Base-by-base conservation (phyloP, 2,888 invertebrate species). In the Philopedon plagiatum region DNA sequence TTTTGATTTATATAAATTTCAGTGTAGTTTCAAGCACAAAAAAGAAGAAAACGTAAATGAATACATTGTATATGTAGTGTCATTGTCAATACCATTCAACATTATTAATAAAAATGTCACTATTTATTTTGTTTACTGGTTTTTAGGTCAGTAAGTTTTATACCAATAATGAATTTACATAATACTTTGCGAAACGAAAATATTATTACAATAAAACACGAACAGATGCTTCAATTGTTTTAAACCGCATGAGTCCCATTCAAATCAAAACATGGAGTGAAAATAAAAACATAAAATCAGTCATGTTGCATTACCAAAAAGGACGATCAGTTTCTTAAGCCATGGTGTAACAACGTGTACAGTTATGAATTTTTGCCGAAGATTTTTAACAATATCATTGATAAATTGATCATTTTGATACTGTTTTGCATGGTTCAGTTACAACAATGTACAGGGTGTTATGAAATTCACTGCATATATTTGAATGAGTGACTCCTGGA, bases 201-300 rank as follows among this genome's bases (percentile, higher is more conserved):
- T 64, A 62, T 49, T 49, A 64, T 21, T 56, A 69, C 57, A 63
- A 57, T 46, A 56, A 61, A 56, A 70, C 39, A 62, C 44, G 63
- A 70, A 63, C 69, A 63, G 63, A 63, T 54, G 62, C 69, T 56
- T 70, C 69, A 70, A 70, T 70, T 70, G 69, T 70, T 70, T 70
- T 54, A 70, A 70, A 56, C 69, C 44, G 69, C 69, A 46, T 63
- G 69, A 70, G 44, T 44, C 21, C 63, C 69, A 63, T 63, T 70
- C 56, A 58, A 70, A 63, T 39, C 46, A 37, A 60, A 67, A 54
- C 51, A 64, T 29, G 56, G 26, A 64, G 26, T 18, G 39, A 64
- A 64, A 54, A 54, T 54, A 63, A 49, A 46, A 21, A 66, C 32
- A 41, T 19, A 60, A 67, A 23, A 67, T 44, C 23, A 29, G 49